A percentile compares a stretch with the other conserved stretches of the same genome.
These are phyloP conservation scores for Platorchestia sp. DNA, from an alignment of 1,140 invertebrate genomes.

Conservation along the genomic window DNA sequence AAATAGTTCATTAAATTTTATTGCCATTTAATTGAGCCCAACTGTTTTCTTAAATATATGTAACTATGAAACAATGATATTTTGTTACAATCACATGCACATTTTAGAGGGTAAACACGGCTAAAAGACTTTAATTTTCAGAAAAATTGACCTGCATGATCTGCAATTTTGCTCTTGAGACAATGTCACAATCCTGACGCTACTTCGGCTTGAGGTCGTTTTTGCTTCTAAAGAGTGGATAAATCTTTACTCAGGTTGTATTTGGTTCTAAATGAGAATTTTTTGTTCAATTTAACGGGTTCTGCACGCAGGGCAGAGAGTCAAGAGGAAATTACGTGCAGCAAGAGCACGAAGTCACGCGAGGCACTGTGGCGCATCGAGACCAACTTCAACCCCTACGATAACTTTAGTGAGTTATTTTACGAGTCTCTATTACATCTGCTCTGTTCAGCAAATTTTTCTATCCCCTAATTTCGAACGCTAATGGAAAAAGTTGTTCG, in stretches of 20 bases:
- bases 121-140: too few species aligned
- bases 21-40: too few species aligned
- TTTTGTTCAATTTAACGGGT: not conserved
- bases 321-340: constrained; percentile 56
- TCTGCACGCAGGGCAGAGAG: constrained; percentile 14
- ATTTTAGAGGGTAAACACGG: too few species aligned
- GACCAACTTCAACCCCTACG: constrained; percentile 33
- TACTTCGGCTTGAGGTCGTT: too few species aligned
- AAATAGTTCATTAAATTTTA: not conserved
- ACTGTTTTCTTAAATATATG: too few species aligned
- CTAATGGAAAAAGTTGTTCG: not conserved
- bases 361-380: constrained; percentile 55
- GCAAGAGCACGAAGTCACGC: not conserved
- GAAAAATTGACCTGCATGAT: too few species aligned
- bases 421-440: not conserved
- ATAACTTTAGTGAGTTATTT: not conserved
- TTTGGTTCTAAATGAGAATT: not conserved
- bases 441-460: not conserved
- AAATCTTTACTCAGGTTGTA: not conserved
- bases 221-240: too few species aligned
- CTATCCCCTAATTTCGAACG: not conserved
- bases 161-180: too few species aligned
- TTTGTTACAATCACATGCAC: too few species aligned
- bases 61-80: too few species aligned
- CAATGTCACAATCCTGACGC: too few species aligned